These are phyloP conservation scores for Muraenolepis orangiensis DNA, from an alignment of 2,797 vertebrate species.

Conservation along the genomic window DNA sequence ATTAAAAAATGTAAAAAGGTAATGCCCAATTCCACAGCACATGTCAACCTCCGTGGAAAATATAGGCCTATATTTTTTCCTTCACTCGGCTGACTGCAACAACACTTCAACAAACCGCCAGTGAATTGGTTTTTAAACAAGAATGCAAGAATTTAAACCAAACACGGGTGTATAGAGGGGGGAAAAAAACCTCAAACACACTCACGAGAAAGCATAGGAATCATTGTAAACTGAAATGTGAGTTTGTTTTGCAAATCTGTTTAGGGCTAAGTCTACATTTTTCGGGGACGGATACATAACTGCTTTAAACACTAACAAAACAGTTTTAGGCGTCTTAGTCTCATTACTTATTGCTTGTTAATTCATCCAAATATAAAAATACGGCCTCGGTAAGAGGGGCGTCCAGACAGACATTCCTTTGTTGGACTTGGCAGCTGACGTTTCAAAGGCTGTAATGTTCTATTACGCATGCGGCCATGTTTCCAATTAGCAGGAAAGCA, in stretches of 20 bases:
- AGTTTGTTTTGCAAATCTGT: constrained; percentile 44
- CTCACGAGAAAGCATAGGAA: constrained; percentile 28
- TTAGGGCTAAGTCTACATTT: constrained; percentile 13
- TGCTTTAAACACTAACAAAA: constrained; percentile 35
- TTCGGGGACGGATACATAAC: not conserved
- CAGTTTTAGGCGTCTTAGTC: constrained; percentile 20
- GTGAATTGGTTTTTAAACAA: constrained; percentile 62
- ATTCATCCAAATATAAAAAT: constrained; percentile 35
- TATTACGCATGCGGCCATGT: not conserved
- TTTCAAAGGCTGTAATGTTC: not conserved
- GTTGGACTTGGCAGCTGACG: constrained; percentile 33
- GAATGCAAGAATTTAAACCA: constrained; percentile 33
- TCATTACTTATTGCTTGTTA: constrained; percentile 42
- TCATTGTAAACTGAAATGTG: constrained; percentile 35
- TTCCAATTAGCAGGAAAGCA: not conserved
- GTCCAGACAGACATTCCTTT: constrained; percentile 38
- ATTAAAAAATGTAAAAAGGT: constrained; percentile 39
- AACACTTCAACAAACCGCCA: constrained; percentile 49
- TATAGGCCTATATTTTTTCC: constrained; percentile 56
- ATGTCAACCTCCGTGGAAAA: constrained; percentile 63
- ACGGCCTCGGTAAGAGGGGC: constrained; percentile 16
- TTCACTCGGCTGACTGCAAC: constrained; percentile 53
- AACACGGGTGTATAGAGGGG: constrained; percentile 20
- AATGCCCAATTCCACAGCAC: constrained; percentile 63
- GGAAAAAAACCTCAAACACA: constrained; percentile 6